Conservation (phyloP, 2,113 vertebrate genomes). For the Machaerirhynchus nigripectus region DNA sequence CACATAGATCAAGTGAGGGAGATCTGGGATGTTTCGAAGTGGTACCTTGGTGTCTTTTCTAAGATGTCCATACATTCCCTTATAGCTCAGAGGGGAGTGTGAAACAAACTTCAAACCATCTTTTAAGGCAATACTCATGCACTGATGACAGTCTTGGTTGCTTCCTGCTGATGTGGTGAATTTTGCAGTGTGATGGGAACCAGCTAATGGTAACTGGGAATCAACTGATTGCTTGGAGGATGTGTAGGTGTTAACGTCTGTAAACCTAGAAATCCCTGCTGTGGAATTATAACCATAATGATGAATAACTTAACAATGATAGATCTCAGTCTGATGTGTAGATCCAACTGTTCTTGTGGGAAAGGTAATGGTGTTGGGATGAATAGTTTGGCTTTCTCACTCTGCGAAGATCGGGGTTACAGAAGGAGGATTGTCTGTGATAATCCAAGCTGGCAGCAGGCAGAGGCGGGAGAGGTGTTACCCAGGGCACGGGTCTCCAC, state of each 20-base stretch:
- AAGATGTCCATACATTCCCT: background rate
- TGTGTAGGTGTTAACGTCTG: background rate
- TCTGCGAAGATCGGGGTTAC: background rate
- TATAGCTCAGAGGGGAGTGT: background rate
- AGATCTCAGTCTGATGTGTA: background rate
- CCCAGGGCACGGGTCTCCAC: background rate
- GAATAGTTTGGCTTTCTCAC: background rate
- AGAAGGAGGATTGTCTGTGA: background rate
- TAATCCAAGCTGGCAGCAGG: background rate
- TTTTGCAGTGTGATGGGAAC: background rate
- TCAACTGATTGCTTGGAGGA: background rate
- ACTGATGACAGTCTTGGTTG: background rate
- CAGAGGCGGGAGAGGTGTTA: background rate
- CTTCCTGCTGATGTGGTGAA: background rate
- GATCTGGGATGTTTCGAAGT: background rate
- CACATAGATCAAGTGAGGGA: background rate
- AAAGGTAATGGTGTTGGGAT: background rate
- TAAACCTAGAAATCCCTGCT: slow-evolving; percentile 27
- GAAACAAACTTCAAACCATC: background rate
- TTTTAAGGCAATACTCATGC: background rate
- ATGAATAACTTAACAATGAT: background rate
- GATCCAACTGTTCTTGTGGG: background rate
- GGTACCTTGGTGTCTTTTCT: background rate
- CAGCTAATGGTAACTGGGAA: background rate
- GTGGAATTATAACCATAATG: background rate